Evolutionary conservation across 2,797 vertebrate species (phyloP), one percentile per base, ranked within the genome.

Genomic region (Trachops cirrhosus): DNA sequence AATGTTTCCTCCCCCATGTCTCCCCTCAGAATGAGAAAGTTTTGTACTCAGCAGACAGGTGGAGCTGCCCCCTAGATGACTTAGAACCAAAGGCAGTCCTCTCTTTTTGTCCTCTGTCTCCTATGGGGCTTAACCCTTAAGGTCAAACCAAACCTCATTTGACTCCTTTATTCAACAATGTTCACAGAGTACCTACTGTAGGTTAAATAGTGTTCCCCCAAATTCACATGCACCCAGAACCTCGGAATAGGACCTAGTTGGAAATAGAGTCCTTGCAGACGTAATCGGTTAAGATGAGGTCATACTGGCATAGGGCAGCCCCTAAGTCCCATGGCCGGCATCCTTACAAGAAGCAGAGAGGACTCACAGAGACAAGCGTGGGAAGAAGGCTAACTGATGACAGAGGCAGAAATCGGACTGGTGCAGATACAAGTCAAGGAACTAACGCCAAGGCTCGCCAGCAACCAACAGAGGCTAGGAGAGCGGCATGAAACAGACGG

Each of bases 41-140:
- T 92, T 79, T 37, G 16, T 37, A 70, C 78, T 93, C 73, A 93
- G 50, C 39, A n/a, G 48, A 80, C 18, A 93, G 29, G 21, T 7
- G 29, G 44, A 67, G 70, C 62, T 73, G 19, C 16, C 46, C 4
- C 6, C 73, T 32, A 48, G 16, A 70, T 54, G 52, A 52, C 91
- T 78, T 39, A 70, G 37, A 87, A 87, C 67, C 15, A 44, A 80
- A 94, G 41, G 71, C 9, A 52, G 12, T 18, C 26, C n/a, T 82
- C 37, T 2, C 8, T 92, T 90, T 79, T 62, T 71, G 19, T 44
- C 39, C 1, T 5, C 73, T 91, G 34, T 83, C 44, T 57, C 39
- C 18, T 68, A 26, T 67, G 19, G 4, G 21, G 0, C 8, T 95
- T 89, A 62, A 74, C 75, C 37, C 71, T n/a, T 4, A 92, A 62